Base-by-base conservation (phyloP, 2,797 vertebrate genomes). In the Gouania willdenowi region DNA sequence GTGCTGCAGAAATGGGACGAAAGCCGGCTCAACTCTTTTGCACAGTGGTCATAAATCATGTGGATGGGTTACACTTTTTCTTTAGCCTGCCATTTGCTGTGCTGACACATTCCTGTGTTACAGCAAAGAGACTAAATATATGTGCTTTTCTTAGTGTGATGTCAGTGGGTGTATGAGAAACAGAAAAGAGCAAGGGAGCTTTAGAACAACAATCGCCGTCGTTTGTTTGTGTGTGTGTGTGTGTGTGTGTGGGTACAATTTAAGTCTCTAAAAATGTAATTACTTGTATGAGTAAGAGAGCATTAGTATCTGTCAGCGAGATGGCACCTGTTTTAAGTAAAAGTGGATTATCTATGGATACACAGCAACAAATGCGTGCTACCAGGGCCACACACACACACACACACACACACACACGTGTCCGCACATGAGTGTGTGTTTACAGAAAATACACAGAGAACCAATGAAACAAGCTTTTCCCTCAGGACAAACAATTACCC, bases 271-370 rank as follows among this genome's bases (percentile, higher is more conserved):
- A 76, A 83, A 86, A 75, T 81, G 79, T 77, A 82, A 85, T 85
- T 82, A 81, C 75, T 75, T 75, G 79, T 84, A 66, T 81, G 84
- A 84, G 75, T 75, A 82, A 78, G 73, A 60, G 29, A 23, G 70
- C 67, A 79, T 72, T 74, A 71, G 75, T 75, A 71, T 67, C 73
- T 70, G 76, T 79, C 75, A 74, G 77, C 66, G 70, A 64, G 71
- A 84, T 75, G 67, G 66, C 71, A 68, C 68, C 66, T 68, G 80
- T 76, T 81, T 71, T 72, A 77, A 77, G 68, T 56, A 48, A 66
- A 57, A 78, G 48, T 61, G 72, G 75, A 81, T 78, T 79, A 83
- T 71, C 67, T 67, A 56, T 14, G n/a, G 40, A 66, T 64, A 52
- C 56, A 57, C 46, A 70, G 52, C 46, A 69, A 75, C 19, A 71